A percentile compares a stretch with the other conserved stretches of the same genome.
phyloP scores from a whole-genome alignment of 1,140 invertebrate genomes.

The Brachionus calyciflorus region DNA sequence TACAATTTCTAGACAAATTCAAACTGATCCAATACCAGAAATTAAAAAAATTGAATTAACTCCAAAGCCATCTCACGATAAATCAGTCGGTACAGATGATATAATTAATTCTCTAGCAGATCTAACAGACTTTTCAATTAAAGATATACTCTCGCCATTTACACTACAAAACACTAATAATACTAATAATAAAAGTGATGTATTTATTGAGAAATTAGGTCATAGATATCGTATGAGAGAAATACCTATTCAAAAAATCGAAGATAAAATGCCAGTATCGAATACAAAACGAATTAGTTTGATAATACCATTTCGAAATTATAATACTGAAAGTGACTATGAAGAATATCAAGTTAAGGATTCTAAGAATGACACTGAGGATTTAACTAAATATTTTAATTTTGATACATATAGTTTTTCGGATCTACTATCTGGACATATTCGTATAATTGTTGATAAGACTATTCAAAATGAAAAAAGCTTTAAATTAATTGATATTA shows the following conservation, averaged over 20 bases:
- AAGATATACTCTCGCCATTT: neutral
- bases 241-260: neutral
- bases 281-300: neutral
- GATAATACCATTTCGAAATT: neutral
- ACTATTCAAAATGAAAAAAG: neutral
- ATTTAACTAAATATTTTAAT: neutral
- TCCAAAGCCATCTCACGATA: neutral
- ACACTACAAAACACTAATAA: neutral
- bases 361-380: neutral
- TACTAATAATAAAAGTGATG: neutral
- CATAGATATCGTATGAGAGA: neutral
- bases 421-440: neutral
- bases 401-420: neutral
- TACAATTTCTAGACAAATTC: neutral
- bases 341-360: conserved; percentile 12
- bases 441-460: neutral
- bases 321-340: too few relatives aligned
- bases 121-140: neutral
- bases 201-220: neutral
- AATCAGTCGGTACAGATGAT: neutral
- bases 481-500: conserved; percentile 18
- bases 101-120: neutral
- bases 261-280: neutral
- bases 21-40: neutral
- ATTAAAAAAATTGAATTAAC: neutral